Base-by-base conservation (phyloP, 2,888 invertebrate genomes). In the Eilema griseolum region DNA sequence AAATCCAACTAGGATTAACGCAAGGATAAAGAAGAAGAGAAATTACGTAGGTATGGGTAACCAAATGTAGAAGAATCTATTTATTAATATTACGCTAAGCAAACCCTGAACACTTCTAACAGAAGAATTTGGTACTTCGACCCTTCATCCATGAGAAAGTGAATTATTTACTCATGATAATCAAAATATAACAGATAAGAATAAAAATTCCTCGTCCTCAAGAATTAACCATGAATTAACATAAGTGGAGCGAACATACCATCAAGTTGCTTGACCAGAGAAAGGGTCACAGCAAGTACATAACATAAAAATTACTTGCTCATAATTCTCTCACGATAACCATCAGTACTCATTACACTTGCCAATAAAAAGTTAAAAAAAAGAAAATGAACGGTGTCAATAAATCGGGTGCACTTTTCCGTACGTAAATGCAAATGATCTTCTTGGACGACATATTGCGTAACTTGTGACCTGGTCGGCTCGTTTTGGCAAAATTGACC, bases 401-500 rank as follows among this genome's bases (percentile, higher is more conserved):
- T 76, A 82, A 79, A 81, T 82, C 71, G 67, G 73, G 66, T 75
- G 78, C 83, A 81, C 73, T 82, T 83, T 82, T 82, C 78, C 70
- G 83, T 83, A 81, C 83, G 84, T 88, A 89, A 86, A 86, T 83
- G 86, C 83, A 88, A 89, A 91, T 89, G 90, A 90, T 92, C 88
- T 82, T 85, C 84, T 84, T 80, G 82, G 72, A 76, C 80, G 86
- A 84, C 85, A 85, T 85, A 85, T 93, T 93, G 84, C 87, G 86
- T 82, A 92, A 93, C 81, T 63, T 66, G 26, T 83, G 87, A 83
- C 84, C 86, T 85, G 78, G 83, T 85, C 85, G 83, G 86, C 86
- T 86, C 79, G 85, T 88, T 91, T 90, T 85, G 90, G 87, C 87
- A 89, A 89, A 89, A 87, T 86, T 86, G 82, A 86, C 86, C 87